Conservation (phyloP, 2,797 vertebrate genomes). For the Arrhamphus sclerolepis region DNA sequence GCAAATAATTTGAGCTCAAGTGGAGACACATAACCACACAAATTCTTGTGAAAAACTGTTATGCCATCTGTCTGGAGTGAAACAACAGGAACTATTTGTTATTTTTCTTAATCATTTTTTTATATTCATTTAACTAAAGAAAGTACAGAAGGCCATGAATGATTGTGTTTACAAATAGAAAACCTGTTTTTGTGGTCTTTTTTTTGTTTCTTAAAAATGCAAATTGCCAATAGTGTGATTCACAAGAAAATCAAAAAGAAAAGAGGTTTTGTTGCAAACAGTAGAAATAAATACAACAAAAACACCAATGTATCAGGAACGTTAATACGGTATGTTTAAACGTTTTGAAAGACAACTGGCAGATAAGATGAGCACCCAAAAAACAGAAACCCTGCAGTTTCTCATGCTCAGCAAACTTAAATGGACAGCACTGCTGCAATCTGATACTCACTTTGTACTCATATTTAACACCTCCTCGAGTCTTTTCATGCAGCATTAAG, state of each 20-base stretch:
- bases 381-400: neutral
- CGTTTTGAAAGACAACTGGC: too few species aligned
- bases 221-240: neutral
- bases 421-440: neutral
- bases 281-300: neutral
- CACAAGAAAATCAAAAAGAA: neutral
- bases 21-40: conserved; percentile 13
- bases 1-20: conserved; percentile 17
- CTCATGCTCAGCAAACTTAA: neutral
- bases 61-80: conserved; percentile 7
- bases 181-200: neutral
- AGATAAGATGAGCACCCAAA: too few species aligned
- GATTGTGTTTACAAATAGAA: neutral
- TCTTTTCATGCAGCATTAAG: conserved; percentile 1
- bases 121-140: neutral
- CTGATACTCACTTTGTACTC: neutral
- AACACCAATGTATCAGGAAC: neutral
- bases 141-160: neutral
- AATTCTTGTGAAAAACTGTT: conserved; percentile 2
- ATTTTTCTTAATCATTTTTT: conserved; percentile 3
- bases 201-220: neutral
- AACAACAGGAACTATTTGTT: neutral
- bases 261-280: too few species aligned
- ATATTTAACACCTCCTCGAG: conserved; percentile 18
- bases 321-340: neutral